Percentiles rank a stretch among this genome's conserved stretches.
These are phyloP conservation scores for Menura novaehollandiae DNA, from an alignment of 2,113 vertebrate genomes.

Conservation along the genomic window DNA sequence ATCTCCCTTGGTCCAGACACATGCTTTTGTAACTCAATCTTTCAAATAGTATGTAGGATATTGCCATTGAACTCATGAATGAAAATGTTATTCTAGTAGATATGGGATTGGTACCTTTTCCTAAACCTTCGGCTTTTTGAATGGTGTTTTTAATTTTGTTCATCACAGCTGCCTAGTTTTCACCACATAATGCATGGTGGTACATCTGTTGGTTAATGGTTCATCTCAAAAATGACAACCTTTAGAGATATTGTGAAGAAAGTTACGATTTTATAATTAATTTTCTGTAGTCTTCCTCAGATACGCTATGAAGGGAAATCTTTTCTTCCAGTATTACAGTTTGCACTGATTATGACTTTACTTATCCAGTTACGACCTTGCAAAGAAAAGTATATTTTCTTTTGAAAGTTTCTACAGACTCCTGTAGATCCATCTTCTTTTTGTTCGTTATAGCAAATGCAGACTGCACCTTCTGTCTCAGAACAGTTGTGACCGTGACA, in stretches of 20 bases:
- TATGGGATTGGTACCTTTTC: not conserved
- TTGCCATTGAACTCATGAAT: not conserved
- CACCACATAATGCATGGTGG: not conserved
- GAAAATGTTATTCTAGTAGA: not conserved
- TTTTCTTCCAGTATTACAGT: not conserved
- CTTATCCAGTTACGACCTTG: not conserved
- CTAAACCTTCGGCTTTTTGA: not conserved
- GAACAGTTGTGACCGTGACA: not conserved
- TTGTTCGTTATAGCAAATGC: not conserved
- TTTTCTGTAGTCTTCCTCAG: not conserved
- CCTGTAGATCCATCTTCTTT: not conserved
- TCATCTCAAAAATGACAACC: not conserved
- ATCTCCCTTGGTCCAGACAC: not conserved
- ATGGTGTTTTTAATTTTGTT: not conserved
- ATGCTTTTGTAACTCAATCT: not conserved
- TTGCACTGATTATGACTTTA: not conserved
- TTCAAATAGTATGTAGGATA: not conserved
- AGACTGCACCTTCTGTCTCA: not conserved
- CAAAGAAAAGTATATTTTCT: not conserved
- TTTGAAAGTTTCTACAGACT: not conserved
- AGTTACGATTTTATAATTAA: not conserved
- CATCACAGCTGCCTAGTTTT: not conserved
- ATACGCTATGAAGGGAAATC: not conserved
- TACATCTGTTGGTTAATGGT: not conserved
- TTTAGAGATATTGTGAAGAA: not conserved